Evolutionary conservation across 92 coral and sea anemone species (phyloP), one percentile per base, ranked within the genome.

Genomic region (Paragorgia papillata): DNA sequence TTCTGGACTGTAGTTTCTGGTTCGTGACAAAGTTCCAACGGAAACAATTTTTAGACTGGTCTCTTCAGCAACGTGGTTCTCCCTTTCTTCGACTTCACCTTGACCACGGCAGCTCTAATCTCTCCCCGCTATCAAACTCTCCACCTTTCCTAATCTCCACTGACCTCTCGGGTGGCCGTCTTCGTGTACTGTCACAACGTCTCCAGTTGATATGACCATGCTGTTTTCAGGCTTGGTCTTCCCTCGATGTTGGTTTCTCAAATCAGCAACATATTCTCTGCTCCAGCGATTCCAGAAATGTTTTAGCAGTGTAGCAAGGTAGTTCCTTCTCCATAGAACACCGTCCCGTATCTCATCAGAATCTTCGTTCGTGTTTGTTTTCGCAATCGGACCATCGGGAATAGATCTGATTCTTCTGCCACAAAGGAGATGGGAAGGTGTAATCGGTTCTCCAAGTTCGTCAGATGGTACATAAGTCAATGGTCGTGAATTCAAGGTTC

Each of bases 101-200:
- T n/a, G n/a, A n/a, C n/a, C n/a, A n/a, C n/a, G n/a, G n/a, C n/a
- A n/a, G n/a, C n/a, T n/a, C n/a, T n/a, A n/a, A 37, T 75, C 87
- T 33, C 65, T 27, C 51, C 86, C 82, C 30, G 48, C 34, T 1
- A 74, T 41, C 34, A 44, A 14, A 9, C 32, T 39, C 32, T 75
- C 76, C 0, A 77, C 64, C 57, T 43, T 40, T 12, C 40, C 87
- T 18, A 78, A 49, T 9, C 68, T 44, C 75, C 84, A 33, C 2
- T 57, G 22, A 26, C 69, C 84, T 25, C 75, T 68, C 7, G 79
- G 64, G 33, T 13, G 35, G 3, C 66, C 56, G 5, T 84, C 69
- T 12, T 79, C 80, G 54, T 79, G 84, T 0, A 84, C 56, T 7
- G 64, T 53, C 2, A 73, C 77, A 18, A 80, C 62, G n/a, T 82